Conservation (phyloP, 35 echinoderm and acorn worm genomes). For the Apostichopus californicus region DNA sequence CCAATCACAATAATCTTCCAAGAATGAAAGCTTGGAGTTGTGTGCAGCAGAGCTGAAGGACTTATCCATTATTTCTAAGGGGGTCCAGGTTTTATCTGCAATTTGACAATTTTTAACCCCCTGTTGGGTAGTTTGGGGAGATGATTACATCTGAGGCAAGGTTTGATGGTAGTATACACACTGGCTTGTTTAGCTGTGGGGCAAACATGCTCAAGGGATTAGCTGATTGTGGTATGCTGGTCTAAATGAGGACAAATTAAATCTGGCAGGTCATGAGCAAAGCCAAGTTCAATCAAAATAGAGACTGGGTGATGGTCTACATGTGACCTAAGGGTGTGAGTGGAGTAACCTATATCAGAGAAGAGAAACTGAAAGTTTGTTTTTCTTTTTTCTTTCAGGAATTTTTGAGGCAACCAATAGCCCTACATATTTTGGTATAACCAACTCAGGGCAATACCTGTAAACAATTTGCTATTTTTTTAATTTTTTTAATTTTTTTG, state of each 20-base stretch:
- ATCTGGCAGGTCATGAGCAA: slow-evolving; percentile 20
- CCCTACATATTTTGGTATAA: too few species aligned
- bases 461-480: too few species aligned
- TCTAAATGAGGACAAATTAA: slow-evolving; percentile 34
- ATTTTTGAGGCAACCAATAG: too few species aligned
- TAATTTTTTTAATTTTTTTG: too few species aligned
- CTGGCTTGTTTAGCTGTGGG: slow-evolving; percentile 8
- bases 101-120: slow-evolving; percentile 13
- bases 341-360: too few species aligned
- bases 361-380: too few species aligned
- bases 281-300: slow-evolving; percentile 43
- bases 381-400: too few species aligned
- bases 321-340: background rate
- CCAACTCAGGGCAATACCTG: too few species aligned
- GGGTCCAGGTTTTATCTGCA: background rate
- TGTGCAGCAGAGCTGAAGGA: slow-evolving; percentile 11
- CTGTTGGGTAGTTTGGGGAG: background rate
- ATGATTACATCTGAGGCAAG: background rate
- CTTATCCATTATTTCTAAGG: background rate
- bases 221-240: background rate
- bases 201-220: slow-evolving; percentile 35
- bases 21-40: background rate
- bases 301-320: background rate
- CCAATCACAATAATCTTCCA: slow-evolving; percentile 27
- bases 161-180: background rate